Percentiles rank a stretch among this genome's conserved stretches.
phyloP scores from a whole-genome alignment of 2,113 vertebrate genomes.

The Hyperopisus bebe region DNA sequence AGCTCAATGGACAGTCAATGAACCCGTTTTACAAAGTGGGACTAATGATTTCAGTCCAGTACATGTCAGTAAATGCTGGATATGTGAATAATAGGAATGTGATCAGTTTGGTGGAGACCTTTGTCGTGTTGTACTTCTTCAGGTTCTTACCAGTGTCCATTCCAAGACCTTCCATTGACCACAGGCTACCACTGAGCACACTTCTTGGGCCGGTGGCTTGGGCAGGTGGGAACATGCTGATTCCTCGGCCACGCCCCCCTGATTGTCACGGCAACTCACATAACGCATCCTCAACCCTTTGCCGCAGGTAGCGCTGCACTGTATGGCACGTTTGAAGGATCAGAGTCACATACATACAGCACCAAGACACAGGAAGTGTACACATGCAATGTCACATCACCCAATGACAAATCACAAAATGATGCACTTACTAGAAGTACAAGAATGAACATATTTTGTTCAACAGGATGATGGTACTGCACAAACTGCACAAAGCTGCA shows the following conservation, averaged over 20 bases:
- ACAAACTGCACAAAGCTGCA: background rate
- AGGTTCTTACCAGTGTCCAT: slow-evolving; percentile 80
- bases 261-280: slow-evolving; percentile 89
- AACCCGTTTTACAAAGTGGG: background rate
- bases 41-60: background rate
- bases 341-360: background rate
- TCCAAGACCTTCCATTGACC: slow-evolving; percentile 93
- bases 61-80: background rate
- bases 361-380: background rate
- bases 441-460: background rate
- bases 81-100: background rate
- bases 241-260: slow-evolving; percentile 88
- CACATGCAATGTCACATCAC: background rate
- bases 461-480: background rate
- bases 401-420: background rate
- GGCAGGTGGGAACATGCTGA: slow-evolving; percentile 73
- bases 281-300: slow-evolving; percentile 91
- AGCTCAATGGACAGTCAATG: background rate
- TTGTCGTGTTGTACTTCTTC: background rate
- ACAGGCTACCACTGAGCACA: slow-evolving; percentile 75
- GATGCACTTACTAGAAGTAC: background rate
- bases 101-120: background rate
- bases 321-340: slow-evolving; percentile 14
- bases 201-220: slow-evolving; percentile 76
- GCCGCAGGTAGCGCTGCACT: slow-evolving; percentile 92